Base-by-base conservation (phyloP, 2,797 vertebrate genomes). In the Sebastes matsubarae region DNA sequence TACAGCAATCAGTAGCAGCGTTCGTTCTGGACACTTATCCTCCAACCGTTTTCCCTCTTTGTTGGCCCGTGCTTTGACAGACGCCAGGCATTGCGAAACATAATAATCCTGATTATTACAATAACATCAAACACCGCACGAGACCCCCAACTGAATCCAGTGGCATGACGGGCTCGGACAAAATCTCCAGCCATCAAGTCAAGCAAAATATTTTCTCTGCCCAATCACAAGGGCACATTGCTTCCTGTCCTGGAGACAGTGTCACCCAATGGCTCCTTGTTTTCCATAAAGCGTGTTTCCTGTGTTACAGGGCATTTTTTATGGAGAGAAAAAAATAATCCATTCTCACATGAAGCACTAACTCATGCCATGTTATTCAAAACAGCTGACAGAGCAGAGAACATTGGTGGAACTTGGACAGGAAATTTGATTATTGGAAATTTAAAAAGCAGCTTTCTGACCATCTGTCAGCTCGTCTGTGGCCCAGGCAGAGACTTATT, bases 131-230 rank as follows among this genome's bases (percentile, higher is more conserved):
- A 84, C 65, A 34, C 69, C 1, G 27, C 82, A 70, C 78, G 55
- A 82, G 84, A 86, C 85, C 91, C 54, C 74, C 55, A 81, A 87
- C 76, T 64, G 69, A 89, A 79, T 85, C 75, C 18, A 76, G 57
- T 75, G 65, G 83, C 80, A 87, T 34, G 77, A 77, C 80, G 36
- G 72, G 71, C 78, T 84, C 38, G 36, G 67, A 85, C 87, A 91
- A 89, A 46, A 89, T 84, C 85, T 90, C 75, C 85, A 92, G 82
- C 87, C 89, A 89, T 85, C 72, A 52, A 89, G 90, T 93, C 85
- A 89, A 93, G 85, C 83, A 86, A 93, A 95, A 96, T 95, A 95
- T 96, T 96, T 95, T 94, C 92, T 94, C 91, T 96, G 74, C 85
- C 87, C 91, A 92, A 93, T 95, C 94, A 70, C 68, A 79, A 70